These are phyloP conservation scores for Parazoanthus atlanticus DNA, from an alignment of 92 coral and sea anemone species.

Conservation along the genomic window DNA sequence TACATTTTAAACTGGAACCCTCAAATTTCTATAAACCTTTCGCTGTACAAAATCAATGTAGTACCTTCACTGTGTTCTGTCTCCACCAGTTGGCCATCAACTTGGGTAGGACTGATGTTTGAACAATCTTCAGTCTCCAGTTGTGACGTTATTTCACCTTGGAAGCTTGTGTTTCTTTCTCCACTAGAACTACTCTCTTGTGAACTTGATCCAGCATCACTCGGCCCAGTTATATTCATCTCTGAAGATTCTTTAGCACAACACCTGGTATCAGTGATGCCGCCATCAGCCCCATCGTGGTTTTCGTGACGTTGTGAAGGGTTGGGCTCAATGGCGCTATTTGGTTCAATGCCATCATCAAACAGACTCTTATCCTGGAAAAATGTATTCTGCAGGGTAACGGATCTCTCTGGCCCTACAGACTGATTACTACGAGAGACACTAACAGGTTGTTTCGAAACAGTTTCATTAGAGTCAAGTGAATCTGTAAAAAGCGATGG, in stretches of 20 bases:
- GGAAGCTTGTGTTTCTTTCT: not conserved
- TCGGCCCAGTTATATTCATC: not conserved
- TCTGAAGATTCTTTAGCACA: not conserved
- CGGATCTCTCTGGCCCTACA: slow-evolving; percentile 1
- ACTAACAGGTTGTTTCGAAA: not conserved
- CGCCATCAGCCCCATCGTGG: not conserved
- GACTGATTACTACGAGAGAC: not conserved
- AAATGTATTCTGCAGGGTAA: not conserved
- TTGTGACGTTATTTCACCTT: not conserved
- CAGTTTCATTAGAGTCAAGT: not conserved
- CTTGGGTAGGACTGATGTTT: not conserved
- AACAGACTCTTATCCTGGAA: slow-evolving; percentile 68
- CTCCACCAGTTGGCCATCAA: not conserved
- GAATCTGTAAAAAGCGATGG: slow-evolving; percentile 60
- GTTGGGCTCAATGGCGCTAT: not conserved
- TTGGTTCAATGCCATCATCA: slow-evolving; percentile 65
- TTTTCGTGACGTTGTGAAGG: not conserved
- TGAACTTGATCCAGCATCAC: not conserved
- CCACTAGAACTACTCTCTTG: not conserved
- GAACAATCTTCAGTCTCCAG: not conserved
- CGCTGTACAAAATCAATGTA: not conserved
- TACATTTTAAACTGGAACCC: too few species aligned
- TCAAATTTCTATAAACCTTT: not conserved
- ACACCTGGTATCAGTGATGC: not conserved
- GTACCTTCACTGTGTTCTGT: not conserved